Evolutionary conservation across 1,140 invertebrate species (phyloP).

Genomic region (Drosophila takahashii): DNA sequence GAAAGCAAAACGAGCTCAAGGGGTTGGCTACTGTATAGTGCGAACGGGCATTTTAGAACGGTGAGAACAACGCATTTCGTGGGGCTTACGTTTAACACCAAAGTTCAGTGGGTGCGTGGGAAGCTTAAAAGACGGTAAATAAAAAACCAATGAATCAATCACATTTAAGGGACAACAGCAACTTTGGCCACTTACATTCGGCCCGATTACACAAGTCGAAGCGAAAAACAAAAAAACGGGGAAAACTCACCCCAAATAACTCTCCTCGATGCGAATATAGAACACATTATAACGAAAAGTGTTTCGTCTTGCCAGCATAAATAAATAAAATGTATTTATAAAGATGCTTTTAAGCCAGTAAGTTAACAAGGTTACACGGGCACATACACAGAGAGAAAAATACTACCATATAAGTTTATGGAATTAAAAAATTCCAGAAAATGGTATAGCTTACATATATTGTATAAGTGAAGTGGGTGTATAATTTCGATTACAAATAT

Average conservation of each 20-base stretch:
- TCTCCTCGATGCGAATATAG: constrained; percentile 27
- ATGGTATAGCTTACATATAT: too few relatives aligned
- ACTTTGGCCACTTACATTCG: constrained; percentile 55
- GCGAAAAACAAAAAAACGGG: constrained; percentile 11
- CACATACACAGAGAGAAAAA: constrained; percentile 16
- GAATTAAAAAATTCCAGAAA: too few relatives aligned
- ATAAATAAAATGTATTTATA: constrained; percentile 84
- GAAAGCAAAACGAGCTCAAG: constrained; percentile 42
- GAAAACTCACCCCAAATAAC: constrained; percentile 5
- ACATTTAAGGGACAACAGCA: constrained; percentile 7
- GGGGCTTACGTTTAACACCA: constrained; percentile 48
- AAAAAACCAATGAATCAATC: constrained; percentile 41
- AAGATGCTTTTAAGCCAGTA: constrained; percentile 81
- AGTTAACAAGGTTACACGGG: constrained; percentile 71
- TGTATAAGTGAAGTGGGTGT: too few relatives aligned
- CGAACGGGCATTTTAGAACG: constrained; percentile 61
- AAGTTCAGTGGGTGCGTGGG: constrained; percentile 79
- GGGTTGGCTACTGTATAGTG: constrained; percentile 20
- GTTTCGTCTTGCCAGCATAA: constrained; percentile 76
- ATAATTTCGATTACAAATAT: neutral
- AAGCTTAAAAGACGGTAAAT: constrained; percentile 52
- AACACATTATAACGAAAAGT: constrained; percentile 72
- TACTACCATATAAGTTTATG: too few relatives aligned
- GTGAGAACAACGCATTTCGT: constrained; percentile 67
- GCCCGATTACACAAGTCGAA: constrained; percentile 64